Conservation (phyloP, 2,113 vertebrate genomes). For the Eleginops maclovinus region DNA sequence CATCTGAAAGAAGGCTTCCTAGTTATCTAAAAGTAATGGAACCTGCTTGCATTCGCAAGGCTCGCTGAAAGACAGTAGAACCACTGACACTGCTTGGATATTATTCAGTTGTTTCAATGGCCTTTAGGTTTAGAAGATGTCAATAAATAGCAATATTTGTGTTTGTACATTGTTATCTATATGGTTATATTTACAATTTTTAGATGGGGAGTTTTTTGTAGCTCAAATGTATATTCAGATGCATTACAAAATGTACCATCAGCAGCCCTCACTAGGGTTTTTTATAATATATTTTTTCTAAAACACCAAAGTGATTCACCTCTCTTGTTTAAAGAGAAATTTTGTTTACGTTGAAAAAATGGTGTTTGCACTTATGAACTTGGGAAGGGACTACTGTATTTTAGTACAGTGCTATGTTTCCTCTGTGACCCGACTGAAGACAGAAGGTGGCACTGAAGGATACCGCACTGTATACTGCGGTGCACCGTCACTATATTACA, state of each 20-base stretch:
- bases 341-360: slow-evolving; percentile 1
- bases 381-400: slow-evolving; percentile 21
- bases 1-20: slow-evolving; percentile 45
- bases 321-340: background rate
- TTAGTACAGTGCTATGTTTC: slow-evolving; percentile 46
- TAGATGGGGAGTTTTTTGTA: background rate
- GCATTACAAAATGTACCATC: no score
- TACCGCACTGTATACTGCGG: slow-evolving; percentile 22
- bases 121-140: slow-evolving; percentile 1
- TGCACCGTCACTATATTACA: slow-evolving; percentile 39
- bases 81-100: slow-evolving; percentile 7
- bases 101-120: slow-evolving; percentile 14
- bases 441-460: slow-evolving; percentile 39
- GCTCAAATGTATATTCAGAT: no score
- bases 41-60: slow-evolving; percentile 25
- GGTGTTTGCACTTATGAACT: slow-evolving; percentile 28
- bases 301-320: background rate
- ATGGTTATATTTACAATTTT: background rate
- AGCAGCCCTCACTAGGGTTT: no score
- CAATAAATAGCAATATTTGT: background rate
- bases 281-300: no score
- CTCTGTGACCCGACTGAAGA: slow-evolving; percentile 55
- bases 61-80: slow-evolving; percentile 25
- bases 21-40: slow-evolving; percentile 68
- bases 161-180: background rate